These are phyloP conservation scores for Zosterops hypoxanthus DNA, from an alignment of 2,113 vertebrate genomes.

Conservation along the genomic window DNA sequence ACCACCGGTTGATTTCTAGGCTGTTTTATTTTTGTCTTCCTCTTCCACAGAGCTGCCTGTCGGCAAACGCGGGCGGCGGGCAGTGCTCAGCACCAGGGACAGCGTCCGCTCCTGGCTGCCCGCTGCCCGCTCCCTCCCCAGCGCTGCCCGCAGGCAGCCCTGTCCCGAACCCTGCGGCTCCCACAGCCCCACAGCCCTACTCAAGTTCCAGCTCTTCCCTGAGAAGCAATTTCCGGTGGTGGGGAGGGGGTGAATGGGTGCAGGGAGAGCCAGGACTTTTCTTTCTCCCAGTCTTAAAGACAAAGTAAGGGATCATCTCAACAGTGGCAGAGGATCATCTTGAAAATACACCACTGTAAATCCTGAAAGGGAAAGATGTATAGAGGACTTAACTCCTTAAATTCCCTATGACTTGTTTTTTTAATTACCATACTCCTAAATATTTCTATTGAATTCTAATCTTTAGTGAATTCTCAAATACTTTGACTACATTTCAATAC, in stretches of 20 bases:
- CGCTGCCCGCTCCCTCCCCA: neutral
- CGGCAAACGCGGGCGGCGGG: neutral
- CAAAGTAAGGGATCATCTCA: neutral
- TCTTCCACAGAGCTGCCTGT: neutral
- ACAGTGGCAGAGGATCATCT: neutral
- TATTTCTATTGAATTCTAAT: neutral
- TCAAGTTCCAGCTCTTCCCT: neutral
- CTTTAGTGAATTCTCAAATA: neutral
- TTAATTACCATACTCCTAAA: neutral
- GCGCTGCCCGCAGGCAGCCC: neutral
- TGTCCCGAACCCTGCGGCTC: neutral
- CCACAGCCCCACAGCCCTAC: fast-evolving
- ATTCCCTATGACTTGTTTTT: neutral
- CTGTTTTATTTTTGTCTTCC: neutral
- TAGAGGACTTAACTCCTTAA: neutral
- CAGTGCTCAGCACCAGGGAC: conserved; percentile 70
- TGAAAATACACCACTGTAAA: neutral
- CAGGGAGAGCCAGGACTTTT: fast-evolving
- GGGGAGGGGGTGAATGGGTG: neutral
- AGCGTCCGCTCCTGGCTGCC: neutral
- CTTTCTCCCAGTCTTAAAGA: neutral
- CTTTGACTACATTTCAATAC: neutral
- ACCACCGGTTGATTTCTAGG: neutral
- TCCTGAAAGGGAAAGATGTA: neutral
- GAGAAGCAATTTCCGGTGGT: neutral